Evolutionary conservation across 1,140 invertebrate species (phyloP).

Genomic region (Sycophila sp.): DNA sequence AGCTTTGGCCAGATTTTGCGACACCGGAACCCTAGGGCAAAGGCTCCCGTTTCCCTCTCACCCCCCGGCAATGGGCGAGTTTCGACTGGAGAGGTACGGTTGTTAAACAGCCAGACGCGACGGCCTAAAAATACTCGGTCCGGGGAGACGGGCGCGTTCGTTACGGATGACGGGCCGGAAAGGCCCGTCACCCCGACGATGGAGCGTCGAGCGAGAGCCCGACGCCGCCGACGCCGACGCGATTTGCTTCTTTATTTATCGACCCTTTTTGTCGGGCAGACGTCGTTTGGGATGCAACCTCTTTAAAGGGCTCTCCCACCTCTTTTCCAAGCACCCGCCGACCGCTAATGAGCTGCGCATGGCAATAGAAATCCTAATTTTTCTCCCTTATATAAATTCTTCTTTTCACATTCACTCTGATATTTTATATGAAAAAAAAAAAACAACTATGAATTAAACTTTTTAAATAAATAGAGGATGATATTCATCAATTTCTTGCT

Average conservation of each 20-base stretch:
- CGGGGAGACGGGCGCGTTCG: neutral
- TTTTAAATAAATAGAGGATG: no score
- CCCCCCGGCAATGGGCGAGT: neutral
- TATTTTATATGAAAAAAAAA: no score
- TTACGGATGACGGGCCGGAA: neutral
- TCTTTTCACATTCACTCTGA: no score
- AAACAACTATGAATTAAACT: no score
- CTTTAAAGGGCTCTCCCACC: neutral
- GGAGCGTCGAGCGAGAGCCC: neutral
- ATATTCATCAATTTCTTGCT: no score
- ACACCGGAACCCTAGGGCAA: neutral
- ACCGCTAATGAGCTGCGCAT: neutral
- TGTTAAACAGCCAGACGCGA: neutral
- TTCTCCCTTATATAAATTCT: no score
- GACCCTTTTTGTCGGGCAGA: neutral
- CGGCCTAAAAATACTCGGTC: neutral
- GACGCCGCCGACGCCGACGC: no score
- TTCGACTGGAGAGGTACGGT: no score
- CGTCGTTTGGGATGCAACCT: no score
- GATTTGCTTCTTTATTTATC: constrained; percentile 10
- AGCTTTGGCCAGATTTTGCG: neutral
- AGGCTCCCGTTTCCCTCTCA: neutral
- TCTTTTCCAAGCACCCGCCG: neutral
- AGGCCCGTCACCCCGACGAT: neutral
- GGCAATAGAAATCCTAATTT: neutral